phyloP scores from a whole-genome alignment of 2,797 vertebrate genomes.

The Karalla daura region DNA sequence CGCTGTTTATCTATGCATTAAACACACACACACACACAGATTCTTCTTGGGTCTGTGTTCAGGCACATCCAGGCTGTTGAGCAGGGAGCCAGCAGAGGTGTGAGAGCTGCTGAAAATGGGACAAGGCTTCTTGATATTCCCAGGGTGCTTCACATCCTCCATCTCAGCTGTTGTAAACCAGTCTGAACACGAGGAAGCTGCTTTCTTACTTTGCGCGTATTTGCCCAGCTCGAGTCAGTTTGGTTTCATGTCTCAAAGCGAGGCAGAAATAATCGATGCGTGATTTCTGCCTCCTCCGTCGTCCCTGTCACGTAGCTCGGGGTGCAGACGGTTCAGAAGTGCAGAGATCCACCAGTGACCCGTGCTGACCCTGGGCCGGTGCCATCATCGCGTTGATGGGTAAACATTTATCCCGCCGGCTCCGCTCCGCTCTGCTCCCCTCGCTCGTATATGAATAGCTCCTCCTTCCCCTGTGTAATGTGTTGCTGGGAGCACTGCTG shows the following conservation, averaged over 20 bases:
- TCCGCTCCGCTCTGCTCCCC: constrained; percentile 21
- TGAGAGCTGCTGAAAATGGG: neutral
- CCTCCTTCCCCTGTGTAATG: constrained; percentile 39
- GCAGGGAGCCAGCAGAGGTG: neutral
- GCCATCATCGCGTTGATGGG: constrained; percentile 50
- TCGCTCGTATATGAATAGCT: constrained; percentile 41
- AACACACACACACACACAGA: too few species aligned
- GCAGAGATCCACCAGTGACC: constrained; percentile 39
- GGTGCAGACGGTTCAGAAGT: constrained; percentile 8
- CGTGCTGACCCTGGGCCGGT: constrained; percentile 35
- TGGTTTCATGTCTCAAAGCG: neutral
- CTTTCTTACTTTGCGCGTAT: too few species aligned
- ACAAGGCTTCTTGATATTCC: neutral
- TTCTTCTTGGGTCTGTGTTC: neutral
- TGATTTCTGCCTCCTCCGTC: too few species aligned
- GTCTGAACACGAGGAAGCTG: too few species aligned
- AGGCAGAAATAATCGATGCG: too few species aligned
- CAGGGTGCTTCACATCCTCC: neutral
- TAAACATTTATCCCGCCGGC: constrained; percentile 49
- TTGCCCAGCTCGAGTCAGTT: too few species aligned
- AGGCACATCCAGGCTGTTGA: neutral
- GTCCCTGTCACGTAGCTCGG: too few species aligned
- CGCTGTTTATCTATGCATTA: constrained; percentile 12
- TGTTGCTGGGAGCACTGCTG: constrained; percentile 28
- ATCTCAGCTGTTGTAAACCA: too few species aligned